Evolutionary conservation across 1,140 invertebrate species (phyloP).

Genomic region (Megathymus violae): DNA sequence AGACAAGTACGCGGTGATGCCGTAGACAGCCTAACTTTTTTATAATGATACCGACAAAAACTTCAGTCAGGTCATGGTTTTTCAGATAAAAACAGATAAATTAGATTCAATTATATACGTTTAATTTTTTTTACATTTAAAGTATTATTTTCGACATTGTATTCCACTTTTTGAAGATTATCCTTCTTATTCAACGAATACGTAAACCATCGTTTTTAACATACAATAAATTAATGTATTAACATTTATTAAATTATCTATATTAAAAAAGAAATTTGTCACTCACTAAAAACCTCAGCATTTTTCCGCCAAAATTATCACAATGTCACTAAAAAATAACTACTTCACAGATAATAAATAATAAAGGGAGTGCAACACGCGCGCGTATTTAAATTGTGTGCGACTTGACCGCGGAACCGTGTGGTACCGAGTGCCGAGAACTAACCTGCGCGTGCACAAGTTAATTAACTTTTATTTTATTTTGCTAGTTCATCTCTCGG

Average conservation of each 20-base stretch:
- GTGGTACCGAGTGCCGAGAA: constrained; percentile 20
- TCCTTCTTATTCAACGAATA: too few species aligned
- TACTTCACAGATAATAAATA: constrained; percentile 3
- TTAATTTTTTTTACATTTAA: too few species aligned
- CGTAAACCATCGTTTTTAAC: too few species aligned
- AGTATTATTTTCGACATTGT: too few species aligned
- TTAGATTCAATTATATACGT: too few species aligned
- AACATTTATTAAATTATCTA: too few species aligned
- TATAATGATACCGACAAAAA: background rate
- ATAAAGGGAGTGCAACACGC: background rate
- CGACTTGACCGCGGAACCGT: constrained; percentile 23
- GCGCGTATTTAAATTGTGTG: constrained; percentile 19
- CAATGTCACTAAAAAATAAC: constrained; percentile 33
- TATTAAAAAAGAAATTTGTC: background rate
- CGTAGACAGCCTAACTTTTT: background rate
- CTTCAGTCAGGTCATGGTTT: background rate
- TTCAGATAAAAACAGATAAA: background rate
- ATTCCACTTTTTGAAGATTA: too few species aligned
- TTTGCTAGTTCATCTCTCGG: constrained; percentile 16
- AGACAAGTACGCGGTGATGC: background rate
- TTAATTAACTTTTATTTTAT: constrained; percentile 15
- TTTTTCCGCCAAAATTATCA: constrained; percentile 28
- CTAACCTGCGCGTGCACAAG: constrained; percentile 7
- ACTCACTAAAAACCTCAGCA: constrained; percentile 44
- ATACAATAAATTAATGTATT: too few species aligned